Conservation (phyloP, 2,797 vertebrate genomes). For the Phrynocephalus vlangalii region DNA sequence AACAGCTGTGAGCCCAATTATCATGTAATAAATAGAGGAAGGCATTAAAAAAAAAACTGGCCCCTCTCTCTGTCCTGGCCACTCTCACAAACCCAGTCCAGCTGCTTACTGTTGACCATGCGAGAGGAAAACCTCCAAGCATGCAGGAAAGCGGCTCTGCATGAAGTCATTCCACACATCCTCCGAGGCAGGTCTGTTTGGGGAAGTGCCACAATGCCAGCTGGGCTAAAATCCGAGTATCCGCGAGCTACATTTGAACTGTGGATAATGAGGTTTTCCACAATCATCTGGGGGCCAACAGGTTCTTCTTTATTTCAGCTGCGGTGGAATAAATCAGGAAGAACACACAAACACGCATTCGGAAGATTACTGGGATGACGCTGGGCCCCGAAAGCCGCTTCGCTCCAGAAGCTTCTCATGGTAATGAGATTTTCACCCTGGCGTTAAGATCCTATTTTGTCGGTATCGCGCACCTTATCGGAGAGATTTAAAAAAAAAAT, state of each 20-base stretch:
- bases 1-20: background rate
- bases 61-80: conserved; percentile 7
- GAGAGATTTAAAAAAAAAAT: background rate
- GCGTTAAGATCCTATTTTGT: background rate
- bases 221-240: background rate
- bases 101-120: conserved; percentile 13
- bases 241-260: conserved; percentile 25
- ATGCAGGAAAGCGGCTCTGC: background rate
- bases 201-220: background rate
- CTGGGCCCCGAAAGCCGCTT: background rate
- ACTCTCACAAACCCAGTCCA: conserved; percentile 1
- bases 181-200: conserved; percentile 15
- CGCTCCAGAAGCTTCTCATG: background rate
- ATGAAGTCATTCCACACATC: conserved; percentile 21
- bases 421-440: conserved; percentile 3
- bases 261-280: conserved; percentile 22
- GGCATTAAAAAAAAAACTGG: conserved; percentile 4
- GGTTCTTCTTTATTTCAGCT: background rate
- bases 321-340: background rate
- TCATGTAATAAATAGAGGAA: conserved; percentile 19
- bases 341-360: background rate
- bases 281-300: background rate
- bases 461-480: background rate
- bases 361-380: background rate
- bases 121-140: background rate